A percentile compares a stretch with the other conserved stretches of the same genome.
Conservation (phyloP, 2,113 vertebrate genomes). For the Cebus imitator region DNA sequence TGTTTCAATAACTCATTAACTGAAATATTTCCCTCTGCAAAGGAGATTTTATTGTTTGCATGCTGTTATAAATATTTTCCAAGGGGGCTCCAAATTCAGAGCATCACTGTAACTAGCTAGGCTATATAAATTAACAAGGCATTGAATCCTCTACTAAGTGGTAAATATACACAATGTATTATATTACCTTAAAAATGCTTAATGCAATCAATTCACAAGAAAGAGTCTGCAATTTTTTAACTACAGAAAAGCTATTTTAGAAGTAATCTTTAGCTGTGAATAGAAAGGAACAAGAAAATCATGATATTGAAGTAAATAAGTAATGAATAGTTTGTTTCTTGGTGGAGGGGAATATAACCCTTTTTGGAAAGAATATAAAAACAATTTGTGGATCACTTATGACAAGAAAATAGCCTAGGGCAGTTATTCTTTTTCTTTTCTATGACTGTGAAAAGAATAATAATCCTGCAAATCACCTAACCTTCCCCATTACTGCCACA, state of each 20-base stretch:
- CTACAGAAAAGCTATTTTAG: neutral
- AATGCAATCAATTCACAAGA: neutral
- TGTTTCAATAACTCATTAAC: neutral
- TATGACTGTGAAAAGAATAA: neutral
- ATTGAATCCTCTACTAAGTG: neutral
- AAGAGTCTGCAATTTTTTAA: neutral
- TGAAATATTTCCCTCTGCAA: neutral
- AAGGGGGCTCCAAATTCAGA: neutral
- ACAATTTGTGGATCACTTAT: neutral
- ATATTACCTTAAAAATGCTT: neutral
- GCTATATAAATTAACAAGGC: neutral
- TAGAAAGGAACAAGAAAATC: neutral
- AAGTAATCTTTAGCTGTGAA: neutral
- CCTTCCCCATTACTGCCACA: neutral
- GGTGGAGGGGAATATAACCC: neutral
- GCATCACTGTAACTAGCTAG: neutral
- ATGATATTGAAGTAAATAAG: neutral
- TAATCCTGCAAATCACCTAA: neutral
- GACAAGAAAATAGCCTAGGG: neutral
- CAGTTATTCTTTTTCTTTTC: neutral
- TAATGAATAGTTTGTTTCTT: neutral
- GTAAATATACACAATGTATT: neutral
- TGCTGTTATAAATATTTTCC: conserved; percentile 20
- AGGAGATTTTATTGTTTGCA: conserved; percentile 31
- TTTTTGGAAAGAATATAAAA: neutral